These are phyloP conservation scores for Tamias sibiricus DNA, from an alignment of 2,113 vertebrate species.

Conservation along the genomic window DNA sequence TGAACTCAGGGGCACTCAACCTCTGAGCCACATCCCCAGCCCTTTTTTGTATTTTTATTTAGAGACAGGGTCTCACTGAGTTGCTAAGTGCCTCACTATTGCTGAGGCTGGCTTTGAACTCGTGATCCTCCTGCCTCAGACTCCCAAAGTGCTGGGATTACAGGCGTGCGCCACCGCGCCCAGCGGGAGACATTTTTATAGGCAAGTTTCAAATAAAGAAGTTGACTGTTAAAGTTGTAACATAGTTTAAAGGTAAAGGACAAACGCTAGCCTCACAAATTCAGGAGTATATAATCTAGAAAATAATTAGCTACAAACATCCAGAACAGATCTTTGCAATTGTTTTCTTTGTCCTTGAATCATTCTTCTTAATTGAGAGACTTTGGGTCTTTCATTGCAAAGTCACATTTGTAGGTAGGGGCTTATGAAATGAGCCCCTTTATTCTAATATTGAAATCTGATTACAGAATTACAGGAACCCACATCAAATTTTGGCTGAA, in stretches of 20 bases:
- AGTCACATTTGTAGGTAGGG: neutral
- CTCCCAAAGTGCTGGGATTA: too few relatives aligned
- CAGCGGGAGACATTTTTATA: constrained; percentile 15
- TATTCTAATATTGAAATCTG: neutral
- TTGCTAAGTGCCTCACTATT: too few relatives aligned
- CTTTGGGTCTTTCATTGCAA: neutral
- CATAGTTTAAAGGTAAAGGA: neutral
- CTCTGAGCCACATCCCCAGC: too few relatives aligned
- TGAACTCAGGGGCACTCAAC: too few relatives aligned
- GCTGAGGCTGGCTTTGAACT: too few relatives aligned
- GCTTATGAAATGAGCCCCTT: neutral
- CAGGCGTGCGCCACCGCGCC: too few relatives aligned
- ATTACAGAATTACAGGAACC: neutral
- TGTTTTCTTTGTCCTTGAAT: neutral
- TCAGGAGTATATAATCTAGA: neutral
- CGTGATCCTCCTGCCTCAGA: too few relatives aligned
- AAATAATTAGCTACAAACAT: neutral
- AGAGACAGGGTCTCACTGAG: too few relatives aligned
- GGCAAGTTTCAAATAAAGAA: constrained; percentile 23
- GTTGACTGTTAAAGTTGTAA: neutral
- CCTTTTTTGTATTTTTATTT: too few relatives aligned
- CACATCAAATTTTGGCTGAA: neutral
- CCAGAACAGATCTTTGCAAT: neutral
- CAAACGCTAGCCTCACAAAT: neutral
- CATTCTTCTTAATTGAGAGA: neutral